phyloP scores from a whole-genome alignment of 2,888 invertebrate genomes.

The Drosophila merina region DNA sequence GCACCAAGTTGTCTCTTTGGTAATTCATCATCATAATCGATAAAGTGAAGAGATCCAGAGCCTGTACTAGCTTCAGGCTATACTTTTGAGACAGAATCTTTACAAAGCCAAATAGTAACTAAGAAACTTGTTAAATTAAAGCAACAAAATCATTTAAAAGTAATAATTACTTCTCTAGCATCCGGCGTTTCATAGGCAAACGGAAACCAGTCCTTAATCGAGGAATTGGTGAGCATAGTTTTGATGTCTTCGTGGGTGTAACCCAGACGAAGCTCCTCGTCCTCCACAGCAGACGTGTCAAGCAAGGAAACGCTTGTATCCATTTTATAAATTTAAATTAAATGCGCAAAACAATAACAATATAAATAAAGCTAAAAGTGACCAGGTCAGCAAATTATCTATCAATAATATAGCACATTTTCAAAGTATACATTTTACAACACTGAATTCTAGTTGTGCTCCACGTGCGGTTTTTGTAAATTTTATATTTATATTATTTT shows the following conservation, averaged over 20 bases:
- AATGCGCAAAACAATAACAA: slow-evolving; percentile 17
- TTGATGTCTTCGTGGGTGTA: slow-evolving; percentile 28
- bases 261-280: slow-evolving; percentile 12
- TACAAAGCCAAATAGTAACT: slow-evolving; percentile 16
- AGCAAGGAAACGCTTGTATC: slow-evolving; percentile 10
- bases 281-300: slow-evolving; percentile 15
- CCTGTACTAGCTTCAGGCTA: slow-evolving; percentile 1
- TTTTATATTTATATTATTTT: slow-evolving; percentile 12
- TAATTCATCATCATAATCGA: slow-evolving; percentile 53
- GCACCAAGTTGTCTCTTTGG: slow-evolving; percentile 1
- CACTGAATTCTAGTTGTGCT: slow-evolving; percentile 7
- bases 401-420: background rate
- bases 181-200: slow-evolving; percentile 3
- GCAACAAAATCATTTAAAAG: background rate
- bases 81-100: background rate
- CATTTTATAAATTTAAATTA: slow-evolving; percentile 14
- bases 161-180: slow-evolving; percentile 12
- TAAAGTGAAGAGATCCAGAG: slow-evolving; percentile 51
- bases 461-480: slow-evolving; percentile 34
- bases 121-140: background rate
- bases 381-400: background rate
- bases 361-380: background rate
- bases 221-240: slow-evolving; percentile 42
- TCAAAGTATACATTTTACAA: background rate
- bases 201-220: slow-evolving; percentile 18